A percentile compares a stretch with the other conserved stretches of the same genome.
phyloP scores from a whole-genome alignment of 2,888 invertebrate genomes.

The Papilio gigon region DNA sequence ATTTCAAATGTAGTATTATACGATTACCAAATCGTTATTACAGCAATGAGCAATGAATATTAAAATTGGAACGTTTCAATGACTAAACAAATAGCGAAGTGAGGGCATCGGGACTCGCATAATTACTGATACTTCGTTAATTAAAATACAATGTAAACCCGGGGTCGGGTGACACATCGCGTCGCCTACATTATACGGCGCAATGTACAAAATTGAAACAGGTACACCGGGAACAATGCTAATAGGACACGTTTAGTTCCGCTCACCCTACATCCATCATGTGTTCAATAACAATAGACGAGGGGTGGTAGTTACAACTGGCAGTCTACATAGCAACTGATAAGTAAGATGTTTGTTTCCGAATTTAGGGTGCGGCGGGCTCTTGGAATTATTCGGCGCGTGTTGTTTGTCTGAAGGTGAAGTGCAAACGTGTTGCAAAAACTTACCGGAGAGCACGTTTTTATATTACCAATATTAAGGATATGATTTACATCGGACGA shows the following conservation, averaged over 20 bases:
- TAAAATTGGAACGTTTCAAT: conserved; percentile 46
- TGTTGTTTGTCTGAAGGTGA: conserved; percentile 8
- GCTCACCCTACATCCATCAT: background rate
- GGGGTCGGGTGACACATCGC: conserved; percentile 53
- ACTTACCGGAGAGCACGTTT: conserved; percentile 16
- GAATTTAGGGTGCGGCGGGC: background rate
- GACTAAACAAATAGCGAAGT: conserved; percentile 58
- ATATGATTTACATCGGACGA: background rate
- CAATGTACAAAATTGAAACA: conserved; percentile 54
- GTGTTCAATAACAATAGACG: background rate
- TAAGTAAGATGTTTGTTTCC: background rate
- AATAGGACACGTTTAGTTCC: conserved; percentile 29
- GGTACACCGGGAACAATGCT: conserved; percentile 39
- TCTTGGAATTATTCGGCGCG: conserved; percentile 13
- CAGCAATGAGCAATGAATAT: conserved; percentile 34
- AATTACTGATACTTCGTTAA: conserved; percentile 47
- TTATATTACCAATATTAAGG: conserved; percentile 9
- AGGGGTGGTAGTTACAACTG: background rate
- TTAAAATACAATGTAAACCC: conserved; percentile 50
- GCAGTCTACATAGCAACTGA: background rate
- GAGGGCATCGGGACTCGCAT: conserved; percentile 60
- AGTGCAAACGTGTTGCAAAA: conserved; percentile 8
- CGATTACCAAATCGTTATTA: conserved; percentile 19
- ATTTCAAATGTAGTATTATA: background rate
- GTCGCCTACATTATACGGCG: conserved; percentile 64